Conservation (phyloP, 1,140 invertebrate genomes). For the Drosophila bifasciata region DNA sequence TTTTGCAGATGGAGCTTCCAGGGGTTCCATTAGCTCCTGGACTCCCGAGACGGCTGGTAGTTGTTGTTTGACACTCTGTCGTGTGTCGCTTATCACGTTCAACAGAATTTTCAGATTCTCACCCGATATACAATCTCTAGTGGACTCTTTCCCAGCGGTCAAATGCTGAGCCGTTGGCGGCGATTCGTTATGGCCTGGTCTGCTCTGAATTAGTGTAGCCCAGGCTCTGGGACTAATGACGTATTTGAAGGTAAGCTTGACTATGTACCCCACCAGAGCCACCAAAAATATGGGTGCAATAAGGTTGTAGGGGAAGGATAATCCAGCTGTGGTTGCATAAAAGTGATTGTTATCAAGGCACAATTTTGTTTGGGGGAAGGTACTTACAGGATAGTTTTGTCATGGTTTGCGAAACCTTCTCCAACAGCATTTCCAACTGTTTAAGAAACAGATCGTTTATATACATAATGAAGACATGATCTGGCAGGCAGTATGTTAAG, state of each 20-base stretch:
- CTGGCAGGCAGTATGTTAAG: conserved; percentile 61
- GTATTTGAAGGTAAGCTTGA: conserved; percentile 75
- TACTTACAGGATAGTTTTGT: conserved; percentile 46
- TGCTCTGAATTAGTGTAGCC: conserved; percentile 33
- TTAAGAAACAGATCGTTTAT: conserved; percentile 63
- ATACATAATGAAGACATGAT: conserved; percentile 70
- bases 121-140: conserved; percentile 63
- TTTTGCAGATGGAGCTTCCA: conserved; percentile 27
- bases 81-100: conserved; percentile 4
- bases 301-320: conserved; percentile 59
- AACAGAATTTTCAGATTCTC: conserved; percentile 76
- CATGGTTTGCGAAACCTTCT: conserved; percentile 50
- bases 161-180: neutral
- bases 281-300: conserved; percentile 52
- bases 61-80: conserved; percentile 4
- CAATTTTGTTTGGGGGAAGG: too few species aligned
- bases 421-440: conserved; percentile 62
- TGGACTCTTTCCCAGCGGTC: conserved; percentile 1
- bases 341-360: neutral
- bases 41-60: conserved; percentile 59
- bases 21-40: conserved; percentile 58
- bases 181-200: neutral
- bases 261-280: conserved; percentile 51
- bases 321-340: conserved; percentile 23
- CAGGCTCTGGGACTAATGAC: conserved; percentile 67